Evolutionary conservation across 2,113 vertebrate genomes (phyloP).

Genomic region (Mormyrus lacerda): DNA sequence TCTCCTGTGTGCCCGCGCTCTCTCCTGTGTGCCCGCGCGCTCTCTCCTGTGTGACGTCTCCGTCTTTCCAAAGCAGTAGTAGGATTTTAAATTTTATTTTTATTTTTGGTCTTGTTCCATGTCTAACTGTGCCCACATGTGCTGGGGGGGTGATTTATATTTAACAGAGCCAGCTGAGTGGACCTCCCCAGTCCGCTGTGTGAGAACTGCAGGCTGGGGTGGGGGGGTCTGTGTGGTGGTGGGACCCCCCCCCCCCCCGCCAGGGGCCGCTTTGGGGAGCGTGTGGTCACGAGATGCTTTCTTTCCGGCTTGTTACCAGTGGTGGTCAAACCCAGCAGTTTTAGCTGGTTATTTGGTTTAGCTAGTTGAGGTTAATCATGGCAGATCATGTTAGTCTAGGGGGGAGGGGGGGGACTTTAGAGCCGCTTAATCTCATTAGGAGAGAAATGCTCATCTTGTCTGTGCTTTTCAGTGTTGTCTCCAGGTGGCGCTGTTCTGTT

Average conservation of each 20-base stretch:
- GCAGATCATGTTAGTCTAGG: not conserved
- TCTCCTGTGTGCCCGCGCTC: not conserved
- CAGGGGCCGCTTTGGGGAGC: not conserved
- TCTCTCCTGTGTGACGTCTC: not conserved
- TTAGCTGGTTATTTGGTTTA: not conserved
- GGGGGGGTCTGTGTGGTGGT: not conserved
- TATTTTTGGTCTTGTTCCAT: not conserved
- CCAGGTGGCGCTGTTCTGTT: not conserved
- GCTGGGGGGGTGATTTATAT: not conserved
- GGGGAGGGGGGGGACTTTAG: not conserved
- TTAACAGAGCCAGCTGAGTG: not conserved
- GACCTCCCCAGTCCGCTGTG: conserved; percentile 19
- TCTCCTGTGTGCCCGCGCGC: no score
- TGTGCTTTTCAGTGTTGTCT: not conserved
- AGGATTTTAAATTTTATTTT: not conserved
- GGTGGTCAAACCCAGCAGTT: not conserved
- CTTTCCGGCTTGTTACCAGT: not conserved
- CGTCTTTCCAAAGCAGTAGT: not conserved
- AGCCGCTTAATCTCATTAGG: not conserved
- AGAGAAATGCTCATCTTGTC: not conserved
- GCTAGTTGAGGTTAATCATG: not conserved
- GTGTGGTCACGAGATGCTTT: not conserved
- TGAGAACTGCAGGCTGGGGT: not conserved
- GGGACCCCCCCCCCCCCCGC: not conserved
- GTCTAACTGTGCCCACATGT: not conserved